Percentiles rank a stretch among this genome's conserved stretches.
Conservation (phyloP, 23 tunicate genomes). For the Halocynthia roretzi region DNA sequence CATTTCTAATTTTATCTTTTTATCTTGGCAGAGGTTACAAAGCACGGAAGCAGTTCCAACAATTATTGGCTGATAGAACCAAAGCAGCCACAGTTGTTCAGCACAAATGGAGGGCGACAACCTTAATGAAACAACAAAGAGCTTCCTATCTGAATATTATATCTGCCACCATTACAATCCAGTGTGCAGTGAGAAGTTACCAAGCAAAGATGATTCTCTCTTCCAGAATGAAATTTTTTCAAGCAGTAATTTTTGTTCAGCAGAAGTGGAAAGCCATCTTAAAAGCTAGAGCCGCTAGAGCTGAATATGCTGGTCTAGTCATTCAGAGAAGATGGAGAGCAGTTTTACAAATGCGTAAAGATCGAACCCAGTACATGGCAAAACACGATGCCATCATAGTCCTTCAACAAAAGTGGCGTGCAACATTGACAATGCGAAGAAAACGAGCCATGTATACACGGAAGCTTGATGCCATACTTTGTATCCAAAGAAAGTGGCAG, state of each 20-base stretch:
- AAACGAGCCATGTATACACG: neutral
- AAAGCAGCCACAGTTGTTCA: constrained; percentile 19
- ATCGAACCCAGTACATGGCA: neutral
- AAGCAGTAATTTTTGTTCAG: constrained; percentile 12
- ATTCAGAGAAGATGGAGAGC: constrained; percentile 9
- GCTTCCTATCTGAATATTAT: neutral
- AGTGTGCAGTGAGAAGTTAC: neutral
- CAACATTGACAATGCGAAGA: too few species aligned
- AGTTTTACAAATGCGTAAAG: neutral
- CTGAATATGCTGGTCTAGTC: neutral
- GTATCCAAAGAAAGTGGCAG: neutral
- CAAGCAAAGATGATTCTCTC: constrained; percentile 1
- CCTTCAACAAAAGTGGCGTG: constrained; percentile 13
- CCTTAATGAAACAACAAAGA: constrained; percentile 4
- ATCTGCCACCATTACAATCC: constrained; percentile 8
- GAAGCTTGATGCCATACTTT: neutral
- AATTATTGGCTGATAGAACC: neutral
- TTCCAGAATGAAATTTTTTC: too few species aligned
- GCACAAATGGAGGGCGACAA: constrained; percentile 22
- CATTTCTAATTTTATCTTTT: too few species aligned
- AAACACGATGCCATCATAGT: neutral
- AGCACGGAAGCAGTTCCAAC: neutral
- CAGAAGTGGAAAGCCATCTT: constrained; percentile 20
- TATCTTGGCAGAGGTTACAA: neutral
- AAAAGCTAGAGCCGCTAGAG: neutral